These are phyloP conservation scores for Diabrotica virgifera DNA, from an alignment of 1,140 invertebrate genomes.

Conservation along the genomic window DNA sequence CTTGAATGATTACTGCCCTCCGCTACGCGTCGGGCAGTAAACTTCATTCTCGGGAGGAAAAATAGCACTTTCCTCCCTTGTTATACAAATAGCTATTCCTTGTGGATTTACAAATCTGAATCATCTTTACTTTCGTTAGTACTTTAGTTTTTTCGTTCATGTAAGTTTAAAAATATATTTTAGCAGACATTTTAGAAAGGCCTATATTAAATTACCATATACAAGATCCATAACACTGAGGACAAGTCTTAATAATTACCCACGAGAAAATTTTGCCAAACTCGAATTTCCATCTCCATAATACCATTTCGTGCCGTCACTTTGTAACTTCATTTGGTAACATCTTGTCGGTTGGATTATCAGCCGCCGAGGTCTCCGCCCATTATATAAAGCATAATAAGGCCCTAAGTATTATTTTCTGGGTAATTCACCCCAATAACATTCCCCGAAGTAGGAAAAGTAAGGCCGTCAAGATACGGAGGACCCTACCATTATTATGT, in stretches of 20 bases:
- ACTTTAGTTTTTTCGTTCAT: no score
- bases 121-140: no score
- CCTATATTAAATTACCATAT: no score
- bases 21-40: no score
- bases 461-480: slow-evolving; percentile 9
- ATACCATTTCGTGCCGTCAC: slow-evolving; percentile 7
- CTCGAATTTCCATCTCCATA: slow-evolving; percentile 7
- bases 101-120: no score
- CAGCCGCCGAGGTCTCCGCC: slow-evolving; percentile 9
- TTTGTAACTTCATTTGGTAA: slow-evolving; percentile 14
- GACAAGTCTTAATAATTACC: background rate
- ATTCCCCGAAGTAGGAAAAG: slow-evolving; percentile 18
- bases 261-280: background rate
- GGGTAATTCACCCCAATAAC: slow-evolving; percentile 21
- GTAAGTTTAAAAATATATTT: no score
- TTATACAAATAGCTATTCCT: no score
- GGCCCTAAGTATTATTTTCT: slow-evolving; percentile 23
- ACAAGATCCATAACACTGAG: no score
- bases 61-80: no score
- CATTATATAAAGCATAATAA: slow-evolving; percentile 22
- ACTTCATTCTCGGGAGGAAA: no score
- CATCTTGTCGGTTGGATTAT: slow-evolving; percentile 19
- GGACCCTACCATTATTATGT: slow-evolving; percentile 10
- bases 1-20: no score
- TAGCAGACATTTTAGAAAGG: no score